phyloP scores from a whole-genome alignment of 2,797 vertebrate species.

The Semaprochilodus insignis region DNA sequence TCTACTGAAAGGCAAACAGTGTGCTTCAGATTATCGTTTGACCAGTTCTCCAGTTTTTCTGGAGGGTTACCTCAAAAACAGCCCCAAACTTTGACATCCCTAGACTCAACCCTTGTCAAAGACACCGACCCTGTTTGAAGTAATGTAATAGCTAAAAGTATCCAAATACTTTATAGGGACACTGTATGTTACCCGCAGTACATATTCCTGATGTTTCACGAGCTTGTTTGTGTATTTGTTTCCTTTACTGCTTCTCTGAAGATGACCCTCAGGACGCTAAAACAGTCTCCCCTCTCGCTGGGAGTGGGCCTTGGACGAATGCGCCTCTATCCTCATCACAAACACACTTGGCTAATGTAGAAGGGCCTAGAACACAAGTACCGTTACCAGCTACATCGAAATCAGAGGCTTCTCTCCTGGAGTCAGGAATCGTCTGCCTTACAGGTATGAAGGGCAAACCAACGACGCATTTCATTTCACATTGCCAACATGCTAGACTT shows the following conservation, averaged over 20 bases:
- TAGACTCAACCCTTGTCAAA: too few species aligned
- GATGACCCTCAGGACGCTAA: slow-evolving; percentile 39
- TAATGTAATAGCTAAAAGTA: too few species aligned
- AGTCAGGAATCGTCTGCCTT: slow-evolving; percentile 82
- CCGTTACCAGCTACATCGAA: slow-evolving; percentile 68
- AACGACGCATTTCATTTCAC: too few species aligned
- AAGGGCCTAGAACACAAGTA: slow-evolving; percentile 64
- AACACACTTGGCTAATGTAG: slow-evolving; percentile 38
- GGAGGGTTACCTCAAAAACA: too few species aligned
- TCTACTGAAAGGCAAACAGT: too few species aligned
- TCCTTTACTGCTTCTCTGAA: slow-evolving; percentile 27
- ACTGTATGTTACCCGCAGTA: too few species aligned
- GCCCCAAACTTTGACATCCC: too few species aligned
- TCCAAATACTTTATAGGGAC: too few species aligned
- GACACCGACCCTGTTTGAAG: too few species aligned
- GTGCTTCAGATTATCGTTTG: too few species aligned
- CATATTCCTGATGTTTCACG: not conserved
- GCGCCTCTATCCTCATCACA: slow-evolving; percentile 18
- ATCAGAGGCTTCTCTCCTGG: slow-evolving; percentile 77
- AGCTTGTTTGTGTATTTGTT: not conserved
- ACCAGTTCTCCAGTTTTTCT: too few species aligned
- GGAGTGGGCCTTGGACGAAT: slow-evolving; percentile 23
- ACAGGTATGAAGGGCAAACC: slow-evolving; percentile 79
- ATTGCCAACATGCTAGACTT: not conserved
- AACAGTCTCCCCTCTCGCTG: not conserved